Conservation (phyloP, 1,140 invertebrate genomes). For the Saccostrea cuccullata region DNA sequence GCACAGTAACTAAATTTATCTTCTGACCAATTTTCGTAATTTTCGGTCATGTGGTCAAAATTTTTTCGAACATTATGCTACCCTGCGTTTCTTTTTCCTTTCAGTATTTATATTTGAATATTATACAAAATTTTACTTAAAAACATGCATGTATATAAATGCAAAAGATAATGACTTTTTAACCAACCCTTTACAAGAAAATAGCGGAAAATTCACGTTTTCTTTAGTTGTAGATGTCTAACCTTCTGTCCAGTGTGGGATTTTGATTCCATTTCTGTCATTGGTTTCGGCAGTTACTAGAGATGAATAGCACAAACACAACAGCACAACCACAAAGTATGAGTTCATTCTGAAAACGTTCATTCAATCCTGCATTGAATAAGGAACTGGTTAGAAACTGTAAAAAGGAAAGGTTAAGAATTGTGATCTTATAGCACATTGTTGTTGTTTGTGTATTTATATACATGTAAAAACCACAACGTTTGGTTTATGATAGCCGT, state of each 20-base stretch:
- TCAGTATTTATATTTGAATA: no score
- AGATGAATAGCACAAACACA: not conserved
- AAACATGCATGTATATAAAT: no score
- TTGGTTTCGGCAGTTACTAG: not conserved
- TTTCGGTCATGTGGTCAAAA: no score
- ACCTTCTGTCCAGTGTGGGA: constrained; percentile 8
- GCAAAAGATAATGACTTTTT: no score
- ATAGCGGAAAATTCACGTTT: no score
- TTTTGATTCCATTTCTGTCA: not conserved
- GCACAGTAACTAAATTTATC: no score
- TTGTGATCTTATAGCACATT: not conserved
- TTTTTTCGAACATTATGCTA: no score
- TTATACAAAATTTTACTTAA: no score
- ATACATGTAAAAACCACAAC: not conserved
- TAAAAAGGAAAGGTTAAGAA: not conserved
- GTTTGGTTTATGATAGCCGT: not conserved
- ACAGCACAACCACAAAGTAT: not conserved
- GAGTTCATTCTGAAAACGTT: not conserved
- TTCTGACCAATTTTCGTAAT: no score
- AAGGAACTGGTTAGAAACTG: not conserved
- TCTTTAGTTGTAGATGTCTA: no score
- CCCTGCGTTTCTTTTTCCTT: no score
- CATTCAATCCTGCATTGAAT: not conserved
- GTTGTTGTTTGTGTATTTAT: not conserved
- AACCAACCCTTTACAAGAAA: no score